Evolutionary conservation across 2,888 invertebrate species (phyloP), one percentile per base, ranked within the genome.

Genomic region (Aphodius granarius): DNA sequence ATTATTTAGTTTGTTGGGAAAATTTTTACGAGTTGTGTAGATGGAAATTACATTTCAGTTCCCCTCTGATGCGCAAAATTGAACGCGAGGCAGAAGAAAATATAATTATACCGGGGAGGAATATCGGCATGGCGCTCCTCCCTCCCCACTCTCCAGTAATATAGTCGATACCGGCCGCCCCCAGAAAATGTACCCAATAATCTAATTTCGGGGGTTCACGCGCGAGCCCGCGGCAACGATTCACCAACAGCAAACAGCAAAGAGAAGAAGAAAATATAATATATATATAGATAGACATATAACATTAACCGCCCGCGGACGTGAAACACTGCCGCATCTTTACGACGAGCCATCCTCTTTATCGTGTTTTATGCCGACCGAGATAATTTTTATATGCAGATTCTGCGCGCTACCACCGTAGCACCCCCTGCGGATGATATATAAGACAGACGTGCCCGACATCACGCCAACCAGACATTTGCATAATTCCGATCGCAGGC

Each of bases 361-460:
- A 68, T 68, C 68, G 68, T 68, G 68, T 20, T 68, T 68, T 68
- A 68, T 20, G 68, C 68, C 68, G n/a, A n/a, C 21, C 21, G 21
- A 68, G 68, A 68, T 68, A 68, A 68, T 68, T 68, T 68, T 68
- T 68, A 68, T 68, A 68, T 68, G 68, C 20, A 68, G 68, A 68
- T 68, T 68, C 21, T 1, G 43, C 43, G 43, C 43, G 1, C 43
- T n/a, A n/a, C 43, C 43, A 13, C 43, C 43, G 43, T 68, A 20
- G n/a, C 21, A 21, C 22, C 20, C 68, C 20, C 68, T 68, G n/a
- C 68, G 68, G 68, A 68, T 68, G 68, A 68, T 68, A 68, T 68
- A 68, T 68, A 68, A 68, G 68, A 68, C 20, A 68, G 68, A 68
- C 68, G 68, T 68, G 68, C 21, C 68, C n/a, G 68, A n/a, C n/a